Percentiles rank a stretch among this genome's conserved stretches.
Conservation (phyloP, 1,140 invertebrate genomes). For the Habropoda laboriosa region DNA sequence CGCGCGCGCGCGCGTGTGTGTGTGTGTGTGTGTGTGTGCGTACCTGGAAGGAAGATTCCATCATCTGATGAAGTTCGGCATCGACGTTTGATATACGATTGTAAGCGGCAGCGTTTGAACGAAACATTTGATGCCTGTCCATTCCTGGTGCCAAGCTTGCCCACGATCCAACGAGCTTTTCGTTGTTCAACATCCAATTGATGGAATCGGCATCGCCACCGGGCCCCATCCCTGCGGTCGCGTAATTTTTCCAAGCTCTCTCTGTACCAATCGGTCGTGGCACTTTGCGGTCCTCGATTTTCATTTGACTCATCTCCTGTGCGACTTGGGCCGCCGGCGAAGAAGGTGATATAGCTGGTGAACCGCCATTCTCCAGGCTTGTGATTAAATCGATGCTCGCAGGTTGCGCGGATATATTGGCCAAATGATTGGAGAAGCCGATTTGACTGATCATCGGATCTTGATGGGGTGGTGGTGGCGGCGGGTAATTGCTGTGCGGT, state of each 20-base stretch:
- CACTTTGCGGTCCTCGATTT: constrained; percentile 87
- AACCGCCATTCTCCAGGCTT: constrained; percentile 82
- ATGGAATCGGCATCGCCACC: constrained; percentile 81
- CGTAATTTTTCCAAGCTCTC: constrained; percentile 86
- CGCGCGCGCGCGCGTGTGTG: constrained; percentile 74
- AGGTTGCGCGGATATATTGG: constrained; percentile 77
- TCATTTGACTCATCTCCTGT: constrained; percentile 76
- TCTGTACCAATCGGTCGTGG: constrained; percentile 90
- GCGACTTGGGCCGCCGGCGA: constrained; percentile 74
- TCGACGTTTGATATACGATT: constrained; percentile 77
- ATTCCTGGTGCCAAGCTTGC: constrained; percentile 67
- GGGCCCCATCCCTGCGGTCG: constrained; percentile 67
- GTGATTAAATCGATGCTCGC: constrained; percentile 81
- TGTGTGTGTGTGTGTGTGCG: background rate
- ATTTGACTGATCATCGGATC: constrained; percentile 77
- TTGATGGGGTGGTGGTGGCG: no score
- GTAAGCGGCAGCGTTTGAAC: constrained; percentile 75
- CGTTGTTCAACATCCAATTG: constrained; percentile 84
- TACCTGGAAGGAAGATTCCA: constrained; percentile 81
- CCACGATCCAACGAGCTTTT: constrained; percentile 80
- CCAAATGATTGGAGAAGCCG: constrained; percentile 75
- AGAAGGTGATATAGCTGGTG: constrained; percentile 85
- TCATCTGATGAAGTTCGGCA: constrained; percentile 78
- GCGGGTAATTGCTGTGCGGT: constrained; percentile 74
- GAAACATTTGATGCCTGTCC: constrained; percentile 78